Conservation (phyloP, 2,113 vertebrate species). For the Papio anubis region DNA sequence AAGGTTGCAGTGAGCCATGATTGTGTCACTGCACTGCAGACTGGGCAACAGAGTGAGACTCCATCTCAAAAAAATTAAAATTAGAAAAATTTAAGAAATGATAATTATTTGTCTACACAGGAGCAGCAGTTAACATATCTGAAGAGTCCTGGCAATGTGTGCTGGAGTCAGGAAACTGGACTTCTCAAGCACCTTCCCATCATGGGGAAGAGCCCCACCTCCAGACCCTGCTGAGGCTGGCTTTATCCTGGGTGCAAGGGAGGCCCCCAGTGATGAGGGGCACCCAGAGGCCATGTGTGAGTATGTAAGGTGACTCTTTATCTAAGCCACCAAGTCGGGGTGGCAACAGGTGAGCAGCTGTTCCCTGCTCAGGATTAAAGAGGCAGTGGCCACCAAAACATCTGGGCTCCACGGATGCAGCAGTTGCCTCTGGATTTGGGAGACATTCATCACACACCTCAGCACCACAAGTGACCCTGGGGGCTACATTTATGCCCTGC, state of each 20-base stretch:
- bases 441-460: neutral
- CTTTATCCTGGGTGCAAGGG: neutral
- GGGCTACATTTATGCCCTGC: neutral
- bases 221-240: neutral
- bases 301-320: neutral
- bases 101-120: neutral
- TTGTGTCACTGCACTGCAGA: too few species aligned
- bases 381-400: neutral
- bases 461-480: neutral
- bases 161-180: neutral
- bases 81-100: neutral
- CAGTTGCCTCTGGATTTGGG: neutral
- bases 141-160: neutral
- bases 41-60: too few species aligned
- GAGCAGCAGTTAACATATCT: neutral
- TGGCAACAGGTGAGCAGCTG: neutral
- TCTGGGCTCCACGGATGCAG: neutral
- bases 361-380: neutral
- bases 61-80: too few species aligned
- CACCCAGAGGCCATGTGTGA: neutral
- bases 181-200: neutral
- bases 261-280: neutral
- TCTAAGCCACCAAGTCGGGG: neutral
- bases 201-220: fast-evolving
- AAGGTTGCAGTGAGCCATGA: too few species aligned